A percentile compares a stretch with the other conserved stretches of the same genome.
These are phyloP conservation scores for Neoarius graeffei DNA, from an alignment of 2,113 vertebrate genomes.

Conservation along the genomic window DNA sequence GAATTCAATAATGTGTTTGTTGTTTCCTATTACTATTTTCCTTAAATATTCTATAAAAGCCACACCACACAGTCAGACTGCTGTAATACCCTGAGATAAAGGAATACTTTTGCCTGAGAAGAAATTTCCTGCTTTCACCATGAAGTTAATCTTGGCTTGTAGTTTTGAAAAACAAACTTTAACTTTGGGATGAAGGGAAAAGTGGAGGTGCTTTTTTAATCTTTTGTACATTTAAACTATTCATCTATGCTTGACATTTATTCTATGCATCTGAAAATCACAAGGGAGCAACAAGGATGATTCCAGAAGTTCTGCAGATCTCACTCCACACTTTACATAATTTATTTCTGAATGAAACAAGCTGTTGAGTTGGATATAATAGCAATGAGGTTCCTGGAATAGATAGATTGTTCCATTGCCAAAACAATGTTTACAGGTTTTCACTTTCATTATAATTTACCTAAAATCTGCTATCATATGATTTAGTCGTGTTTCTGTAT, in stretches of 20 bases:
- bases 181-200: background rate
- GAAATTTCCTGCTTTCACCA: background rate
- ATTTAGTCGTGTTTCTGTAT: background rate
- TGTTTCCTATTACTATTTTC: conserved; percentile 74
- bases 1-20: conserved; percentile 63
- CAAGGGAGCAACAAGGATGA: background rate
- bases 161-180: background rate
- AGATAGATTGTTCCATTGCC: background rate
- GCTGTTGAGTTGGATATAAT: background rate
- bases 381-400: background rate
- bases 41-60: conserved; percentile 77
- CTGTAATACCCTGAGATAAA: conserved; percentile 11
- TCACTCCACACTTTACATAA: background rate
- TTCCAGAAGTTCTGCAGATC: background rate
- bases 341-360: background rate
- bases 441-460: background rate
- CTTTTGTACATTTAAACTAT: background rate
- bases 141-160: background rate
- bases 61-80: conserved; percentile 48
- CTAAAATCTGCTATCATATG: background rate
- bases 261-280: background rate
- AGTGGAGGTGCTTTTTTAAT: background rate
- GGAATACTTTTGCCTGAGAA: conserved; percentile 6
- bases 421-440: background rate
- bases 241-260: background rate